phyloP scores from a whole-genome alignment of 2,797 vertebrate genomes.

The Hapalemur alaotrensis region DNA sequence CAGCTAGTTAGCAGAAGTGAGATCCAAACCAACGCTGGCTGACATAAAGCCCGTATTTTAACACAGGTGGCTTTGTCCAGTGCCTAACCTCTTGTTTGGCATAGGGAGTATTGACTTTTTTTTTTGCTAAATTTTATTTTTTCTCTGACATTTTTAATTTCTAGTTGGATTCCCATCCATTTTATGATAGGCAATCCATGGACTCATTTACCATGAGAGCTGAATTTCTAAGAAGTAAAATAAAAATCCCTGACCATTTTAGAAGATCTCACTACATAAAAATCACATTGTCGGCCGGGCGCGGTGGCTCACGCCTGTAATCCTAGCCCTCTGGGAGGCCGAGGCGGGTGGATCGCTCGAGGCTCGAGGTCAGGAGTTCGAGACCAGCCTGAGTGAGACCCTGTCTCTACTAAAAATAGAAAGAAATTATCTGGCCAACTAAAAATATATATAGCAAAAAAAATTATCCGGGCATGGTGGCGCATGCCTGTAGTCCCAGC shows the following conservation, averaged over 20 bases:
- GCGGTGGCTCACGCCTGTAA: too few species aligned
- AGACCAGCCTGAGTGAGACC: too few species aligned
- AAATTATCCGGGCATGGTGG: too few species aligned
- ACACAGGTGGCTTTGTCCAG: not conserved
- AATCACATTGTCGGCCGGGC: not conserved
- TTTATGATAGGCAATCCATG: not conserved
- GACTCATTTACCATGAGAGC: not conserved
- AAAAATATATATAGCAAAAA: too few species aligned
- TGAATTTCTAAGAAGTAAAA: slow-evolving; percentile 45
- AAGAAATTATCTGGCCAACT: too few species aligned
- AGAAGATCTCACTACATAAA: not conserved
- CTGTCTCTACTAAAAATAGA: too few species aligned
- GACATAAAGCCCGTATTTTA: not conserved
- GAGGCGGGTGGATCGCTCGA: too few species aligned
- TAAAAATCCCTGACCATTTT: not conserved
- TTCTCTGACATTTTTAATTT: slow-evolving; percentile 1
- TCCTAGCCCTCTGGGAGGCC: too few species aligned
- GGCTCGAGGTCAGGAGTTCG: too few species aligned
- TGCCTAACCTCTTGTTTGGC: not conserved
- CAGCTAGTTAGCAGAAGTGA: not conserved
- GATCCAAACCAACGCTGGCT: not conserved
- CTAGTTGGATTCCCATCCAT: not conserved
- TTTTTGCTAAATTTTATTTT: not conserved
- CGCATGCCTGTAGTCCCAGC: too few species aligned
- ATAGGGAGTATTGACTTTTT: not conserved